These are phyloP conservation scores for Gallinago solitaria DNA, from an alignment of 2,797 vertebrate species.

Conservation along the genomic window DNA sequence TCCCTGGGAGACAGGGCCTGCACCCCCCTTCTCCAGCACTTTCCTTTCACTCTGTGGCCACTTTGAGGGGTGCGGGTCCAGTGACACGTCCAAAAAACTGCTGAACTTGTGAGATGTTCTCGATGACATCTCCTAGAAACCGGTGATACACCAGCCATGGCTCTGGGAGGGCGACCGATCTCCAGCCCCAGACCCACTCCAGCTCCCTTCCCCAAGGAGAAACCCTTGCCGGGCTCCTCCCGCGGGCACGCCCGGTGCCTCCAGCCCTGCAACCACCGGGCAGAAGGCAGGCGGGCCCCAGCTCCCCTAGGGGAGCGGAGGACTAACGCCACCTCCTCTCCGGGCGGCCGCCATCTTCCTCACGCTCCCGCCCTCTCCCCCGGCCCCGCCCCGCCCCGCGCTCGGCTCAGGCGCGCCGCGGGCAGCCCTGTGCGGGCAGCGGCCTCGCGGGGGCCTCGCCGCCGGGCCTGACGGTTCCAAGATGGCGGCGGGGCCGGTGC, in stretches of 20 bases:
- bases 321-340: too few relatives aligned
- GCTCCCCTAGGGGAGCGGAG: too few relatives aligned
- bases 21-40: neutral
- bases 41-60: accelerated
- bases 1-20: neutral
- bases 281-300: accelerated
- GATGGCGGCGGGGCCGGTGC: conserved; percentile 65
- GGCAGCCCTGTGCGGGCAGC: conserved; percentile 60
- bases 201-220: neutral
- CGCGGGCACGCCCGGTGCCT: neutral
- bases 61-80: neutral
- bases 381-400: neutral
- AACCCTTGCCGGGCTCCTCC: neutral
- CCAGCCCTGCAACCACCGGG: too few relatives aligned
- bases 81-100: accelerated
- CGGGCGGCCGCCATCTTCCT: neutral
- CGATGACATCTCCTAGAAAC: too few relatives aligned
- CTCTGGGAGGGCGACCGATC: neutral
- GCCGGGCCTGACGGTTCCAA: conserved; percentile 43
- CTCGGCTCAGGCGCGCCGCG: conserved; percentile 53
- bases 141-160: accelerated
- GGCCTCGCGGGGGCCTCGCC: conserved; percentile 33
- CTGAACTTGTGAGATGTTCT: neutral
- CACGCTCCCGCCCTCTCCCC: too few relatives aligned
- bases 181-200: neutral